Evolutionary conservation across 2,888 invertebrate genomes (phyloP).

Genomic region (Pammene aurita): DNA sequence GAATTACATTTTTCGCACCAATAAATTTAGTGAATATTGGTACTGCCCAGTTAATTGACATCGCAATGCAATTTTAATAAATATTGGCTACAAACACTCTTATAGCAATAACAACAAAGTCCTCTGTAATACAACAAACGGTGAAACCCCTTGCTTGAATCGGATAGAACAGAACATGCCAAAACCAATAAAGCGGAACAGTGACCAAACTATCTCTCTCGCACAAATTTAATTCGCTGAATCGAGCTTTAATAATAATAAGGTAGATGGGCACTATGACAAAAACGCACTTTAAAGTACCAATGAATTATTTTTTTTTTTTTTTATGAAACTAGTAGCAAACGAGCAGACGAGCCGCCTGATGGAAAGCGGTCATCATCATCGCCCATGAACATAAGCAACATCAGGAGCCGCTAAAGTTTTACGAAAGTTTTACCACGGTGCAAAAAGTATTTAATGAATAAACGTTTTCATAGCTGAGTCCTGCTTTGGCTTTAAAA

Average conservation of each 20-base stretch:
- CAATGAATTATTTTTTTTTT: no score
- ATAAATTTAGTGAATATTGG: no score
- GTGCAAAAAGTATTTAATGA: conserved; percentile 17
- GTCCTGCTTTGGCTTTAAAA: conserved; percentile 43
- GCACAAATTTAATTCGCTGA: neutral
- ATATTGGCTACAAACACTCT: neutral
- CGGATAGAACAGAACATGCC: neutral
- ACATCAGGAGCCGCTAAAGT: no score
- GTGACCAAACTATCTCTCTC: neutral
- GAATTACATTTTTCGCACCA: no score
- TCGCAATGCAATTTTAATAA: neutral
- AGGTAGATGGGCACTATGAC: neutral
- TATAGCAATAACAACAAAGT: neutral
- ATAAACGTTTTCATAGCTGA: conserved; percentile 13
- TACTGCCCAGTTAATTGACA: neutral
- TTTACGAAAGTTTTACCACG: neutral
- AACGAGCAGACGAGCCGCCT: no score
- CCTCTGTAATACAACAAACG: neutral
- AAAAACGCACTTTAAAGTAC: neutral
- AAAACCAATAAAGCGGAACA: neutral
- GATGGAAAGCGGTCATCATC: no score
- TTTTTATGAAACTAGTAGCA: no score
- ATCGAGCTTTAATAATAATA: no score
- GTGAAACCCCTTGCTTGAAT: neutral
- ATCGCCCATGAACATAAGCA: no score